Evolutionary conservation across 2,797 vertebrate genomes (phyloP).

Genomic region (Linurgus olivaceus): DNA sequence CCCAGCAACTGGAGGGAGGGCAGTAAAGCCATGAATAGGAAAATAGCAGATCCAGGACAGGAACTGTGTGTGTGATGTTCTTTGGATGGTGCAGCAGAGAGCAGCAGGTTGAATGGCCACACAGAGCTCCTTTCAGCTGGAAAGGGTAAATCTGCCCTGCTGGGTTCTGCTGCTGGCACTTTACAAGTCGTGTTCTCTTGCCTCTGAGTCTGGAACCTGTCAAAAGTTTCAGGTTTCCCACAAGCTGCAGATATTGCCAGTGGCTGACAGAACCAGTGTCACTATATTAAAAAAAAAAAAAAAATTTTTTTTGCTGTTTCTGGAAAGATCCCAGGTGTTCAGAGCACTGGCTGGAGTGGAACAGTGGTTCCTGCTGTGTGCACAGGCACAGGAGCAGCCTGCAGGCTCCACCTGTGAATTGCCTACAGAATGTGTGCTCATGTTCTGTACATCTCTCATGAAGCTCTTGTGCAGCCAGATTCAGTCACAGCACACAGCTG

Average conservation of each 20-base stretch:
- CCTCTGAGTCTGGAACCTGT: not conserved
- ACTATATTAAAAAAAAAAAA: not conserved
- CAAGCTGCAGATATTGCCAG: not conserved
- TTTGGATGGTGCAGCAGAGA: not conserved
- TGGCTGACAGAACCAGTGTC: not conserved
- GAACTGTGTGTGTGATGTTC: not conserved
- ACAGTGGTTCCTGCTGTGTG: not conserved
- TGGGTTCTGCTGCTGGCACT: not conserved
- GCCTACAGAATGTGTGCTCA: not conserved
- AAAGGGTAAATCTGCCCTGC: not conserved
- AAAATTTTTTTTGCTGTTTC: no score
- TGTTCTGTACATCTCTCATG: accelerated
- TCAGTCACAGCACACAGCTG: not conserved
- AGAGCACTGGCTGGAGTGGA: not conserved
- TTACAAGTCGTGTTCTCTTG: not conserved
- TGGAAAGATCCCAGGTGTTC: not conserved
- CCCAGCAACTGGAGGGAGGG: not conserved
- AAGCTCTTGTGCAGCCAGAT: not conserved
- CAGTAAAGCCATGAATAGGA: not conserved
- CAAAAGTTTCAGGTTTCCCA: not conserved
- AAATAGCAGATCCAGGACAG: not conserved
- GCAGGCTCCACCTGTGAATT: not conserved
- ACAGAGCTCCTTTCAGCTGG: not conserved
- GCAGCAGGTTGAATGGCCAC: not conserved
- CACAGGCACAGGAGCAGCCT: not conserved